A percentile compares a stretch with the other conserved stretches of the same genome.
These are phyloP conservation scores for Colistium nudipinnis DNA, from an alignment of 2,113 vertebrate species.

Conservation along the genomic window DNA sequence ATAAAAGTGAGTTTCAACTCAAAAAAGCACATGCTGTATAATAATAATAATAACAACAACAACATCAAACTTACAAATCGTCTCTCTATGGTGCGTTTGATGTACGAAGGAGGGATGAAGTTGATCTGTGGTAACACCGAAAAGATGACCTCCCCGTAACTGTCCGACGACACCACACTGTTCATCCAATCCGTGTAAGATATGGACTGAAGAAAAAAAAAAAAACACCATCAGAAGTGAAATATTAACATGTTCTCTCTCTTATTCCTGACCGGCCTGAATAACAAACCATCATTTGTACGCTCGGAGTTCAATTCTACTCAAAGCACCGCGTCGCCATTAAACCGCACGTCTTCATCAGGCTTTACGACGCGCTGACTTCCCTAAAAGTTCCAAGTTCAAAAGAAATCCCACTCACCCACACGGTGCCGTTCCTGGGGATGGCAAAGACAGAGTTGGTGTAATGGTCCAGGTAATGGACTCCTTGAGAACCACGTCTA, in stretches of 20 bases:
- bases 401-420: conserved; percentile 83
- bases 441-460: conserved; percentile 86
- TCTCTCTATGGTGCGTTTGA: conserved; percentile 85
- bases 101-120: conserved; percentile 70
- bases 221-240: background rate
- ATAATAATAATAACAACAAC: background rate
- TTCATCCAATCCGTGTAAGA: conserved; percentile 93
- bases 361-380: no score
- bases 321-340: no score
- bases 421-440: conserved; percentile 87
- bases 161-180: conserved; percentile 83
- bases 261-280: background rate
- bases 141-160: conserved; percentile 87
- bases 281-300: no score
- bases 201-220: conserved; percentile 82
- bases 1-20: no score
- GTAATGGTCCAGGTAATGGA: conserved; percentile 89
- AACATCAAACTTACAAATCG: conserved; percentile 81
- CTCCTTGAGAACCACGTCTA: conserved; percentile 87
- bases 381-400: no score
- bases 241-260: background rate
- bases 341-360: no score
- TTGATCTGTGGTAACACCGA: conserved; percentile 83
- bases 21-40: no score
- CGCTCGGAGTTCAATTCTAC: no score